Evolutionary conservation across 1,140 invertebrate species (phyloP).

Genomic region (Galleria mellonella): DNA sequence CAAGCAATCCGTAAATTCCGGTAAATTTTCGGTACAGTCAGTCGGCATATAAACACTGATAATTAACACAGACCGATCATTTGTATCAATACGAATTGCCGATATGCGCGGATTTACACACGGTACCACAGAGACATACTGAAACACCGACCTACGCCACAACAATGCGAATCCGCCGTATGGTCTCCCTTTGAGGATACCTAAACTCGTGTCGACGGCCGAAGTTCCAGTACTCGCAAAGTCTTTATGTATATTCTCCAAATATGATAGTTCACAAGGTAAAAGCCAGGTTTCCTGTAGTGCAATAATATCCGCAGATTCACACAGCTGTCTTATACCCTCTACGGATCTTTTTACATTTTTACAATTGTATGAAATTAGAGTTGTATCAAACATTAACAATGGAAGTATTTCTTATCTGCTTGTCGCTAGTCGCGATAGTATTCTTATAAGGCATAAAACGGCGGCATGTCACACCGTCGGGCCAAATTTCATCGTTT

Average conservation of each 20-base stretch:
- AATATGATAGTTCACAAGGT: background rate
- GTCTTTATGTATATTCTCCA: background rate
- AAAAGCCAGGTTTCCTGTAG: slow-evolving; percentile 8
- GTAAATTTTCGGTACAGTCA: background rate
- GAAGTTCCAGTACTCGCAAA: slow-evolving; percentile 3
- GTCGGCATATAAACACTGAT: slow-evolving; percentile 1
- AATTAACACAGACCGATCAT: background rate
- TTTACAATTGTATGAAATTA: slow-evolving; percentile 3
- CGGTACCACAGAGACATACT: background rate
- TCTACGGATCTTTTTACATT: slow-evolving; percentile 1
- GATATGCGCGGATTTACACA: background rate
- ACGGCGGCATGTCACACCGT: background rate
- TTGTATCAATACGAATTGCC: background rate
- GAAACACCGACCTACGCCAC: slow-evolving; percentile 1
- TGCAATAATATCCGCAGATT: background rate
- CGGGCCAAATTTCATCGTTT: background rate
- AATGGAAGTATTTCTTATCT: background rate
- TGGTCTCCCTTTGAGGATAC: background rate
- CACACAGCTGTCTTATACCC: background rate
- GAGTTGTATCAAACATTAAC: background rate
- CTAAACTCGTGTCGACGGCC: slow-evolving; percentile 2
- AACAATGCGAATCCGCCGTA: slow-evolving; percentile 4
- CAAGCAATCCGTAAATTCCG: background rate
- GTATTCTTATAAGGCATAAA: background rate
- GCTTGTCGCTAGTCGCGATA: background rate